Evolutionary conservation across 2,888 invertebrate genomes (phyloP), one percentile per base, ranked within the genome.

Genomic region (Amphiduros pacificus): DNA sequence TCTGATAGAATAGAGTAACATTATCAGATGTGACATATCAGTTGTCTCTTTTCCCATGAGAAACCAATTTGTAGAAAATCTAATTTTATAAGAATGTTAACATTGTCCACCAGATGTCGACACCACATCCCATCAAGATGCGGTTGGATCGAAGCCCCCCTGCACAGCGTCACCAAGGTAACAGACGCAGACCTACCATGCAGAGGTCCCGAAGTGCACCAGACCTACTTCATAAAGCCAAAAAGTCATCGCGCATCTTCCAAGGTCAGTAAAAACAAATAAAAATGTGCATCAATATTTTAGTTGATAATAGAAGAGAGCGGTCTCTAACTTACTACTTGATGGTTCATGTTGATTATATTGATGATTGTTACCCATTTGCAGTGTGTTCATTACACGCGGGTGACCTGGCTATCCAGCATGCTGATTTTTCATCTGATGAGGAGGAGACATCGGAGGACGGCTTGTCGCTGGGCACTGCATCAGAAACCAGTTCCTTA

Each of bases 131-230:
- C 6, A 78, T 78, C 65, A 77, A 76, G 53, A 65, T 73, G 2
- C 67, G 77, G 17, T 60, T 69, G n/a, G 74, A 67, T 41, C 28
- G 62, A 28, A 62, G 62, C 28, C 58, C 58, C 9, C 57, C 54
- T 17, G 53, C 36, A 48, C 69, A 66, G 54, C 68, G 53, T 62
- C 67, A 59, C 41, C 64, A 20, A 66, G 71, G 60, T 60, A 61
- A 50, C 65, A 67, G 40, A 60, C 65, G 57, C 51, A 61, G 17
- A 22, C 56, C 50, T 54, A 68, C 0, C 52, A 50, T 78, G 56
- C 72, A 73, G 2, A 63, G 76, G 22, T 75, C 76, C n/a, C 72
- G 73, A 67, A 78, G 82, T 71, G 76, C 83, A 80, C 83, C 83
- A 66, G 77, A 82, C 73, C 71, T 76, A 70, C 59, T 81, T 58